A percentile compares a stretch with the other conserved stretches of the same genome.
Evolutionary conservation across 2,113 vertebrate genomes (phyloP).

Genomic region (Zonotrichia leucophrys): DNA sequence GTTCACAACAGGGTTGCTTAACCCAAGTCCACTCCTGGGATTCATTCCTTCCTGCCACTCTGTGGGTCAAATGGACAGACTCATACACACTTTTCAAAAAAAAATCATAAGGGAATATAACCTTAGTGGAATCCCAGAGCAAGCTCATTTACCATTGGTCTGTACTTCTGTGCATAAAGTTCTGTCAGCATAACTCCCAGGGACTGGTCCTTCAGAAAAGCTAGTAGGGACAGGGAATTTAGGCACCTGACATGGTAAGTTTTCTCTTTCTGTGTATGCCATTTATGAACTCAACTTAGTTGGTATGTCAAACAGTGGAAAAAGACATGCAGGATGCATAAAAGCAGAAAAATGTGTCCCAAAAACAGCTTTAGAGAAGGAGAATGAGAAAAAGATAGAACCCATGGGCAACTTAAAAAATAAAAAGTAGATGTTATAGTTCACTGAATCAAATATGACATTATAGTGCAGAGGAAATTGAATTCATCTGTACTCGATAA

Average conservation of each 20-base stretch:
- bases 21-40: not conserved
- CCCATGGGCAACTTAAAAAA: constrained; percentile 72
- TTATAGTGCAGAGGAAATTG: constrained; percentile 75
- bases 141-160: not conserved
- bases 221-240: not conserved
- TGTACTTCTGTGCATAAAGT: not conserved
- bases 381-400: constrained; percentile 63
- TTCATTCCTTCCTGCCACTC: not conserved
- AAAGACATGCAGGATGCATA: constrained; percentile 37
- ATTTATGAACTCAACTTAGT: constrained; percentile 15
- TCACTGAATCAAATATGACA: constrained; percentile 76
- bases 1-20: not conserved
- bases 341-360: constrained; percentile 64
- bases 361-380: constrained; percentile 49
- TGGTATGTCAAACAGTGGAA: constrained; percentile 37
- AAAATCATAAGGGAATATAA: not conserved
- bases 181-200: not conserved
- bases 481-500: constrained; percentile 74
- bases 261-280: constrained; percentile 1
- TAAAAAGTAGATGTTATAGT: constrained; percentile 74
- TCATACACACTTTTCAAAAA: not conserved
- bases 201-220: not conserved
- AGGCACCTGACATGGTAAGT: constrained; percentile 11
- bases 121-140: not conserved
- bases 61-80: not conserved